These are phyloP conservation scores for Muraenolepis orangiensis DNA, from an alignment of 2,797 vertebrate species.

Conservation along the genomic window DNA sequence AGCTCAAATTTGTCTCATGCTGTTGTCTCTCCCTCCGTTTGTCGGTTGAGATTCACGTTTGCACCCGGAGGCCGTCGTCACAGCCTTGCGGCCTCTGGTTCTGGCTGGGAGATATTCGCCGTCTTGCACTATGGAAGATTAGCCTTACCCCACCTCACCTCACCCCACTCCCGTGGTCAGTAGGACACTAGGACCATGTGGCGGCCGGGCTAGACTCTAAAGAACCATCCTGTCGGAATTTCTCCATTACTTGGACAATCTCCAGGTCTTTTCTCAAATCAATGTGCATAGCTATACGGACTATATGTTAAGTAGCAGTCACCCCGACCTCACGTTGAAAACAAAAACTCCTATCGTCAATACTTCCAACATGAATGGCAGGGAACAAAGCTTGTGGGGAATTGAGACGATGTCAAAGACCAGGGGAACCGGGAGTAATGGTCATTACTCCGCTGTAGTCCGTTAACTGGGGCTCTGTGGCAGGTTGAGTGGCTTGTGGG, in stretches of 20 bases:
- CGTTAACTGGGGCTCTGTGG: conserved; percentile 46
- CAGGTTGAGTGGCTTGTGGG: conserved; percentile 61
- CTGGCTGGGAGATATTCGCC: conserved; percentile 45
- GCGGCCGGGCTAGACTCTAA: not conserved
- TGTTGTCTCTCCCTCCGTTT: conserved; percentile 36
- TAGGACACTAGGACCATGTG: not conserved
- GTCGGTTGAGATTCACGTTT: conserved; percentile 40
- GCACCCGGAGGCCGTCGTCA: conserved; percentile 26
- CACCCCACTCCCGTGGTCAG: conserved; percentile 41
- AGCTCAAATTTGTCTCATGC: conserved; percentile 35
- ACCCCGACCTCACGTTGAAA: not conserved
- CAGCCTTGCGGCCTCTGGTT: conserved; percentile 39
- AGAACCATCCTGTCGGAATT: not conserved
- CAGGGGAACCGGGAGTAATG: conserved; percentile 3
- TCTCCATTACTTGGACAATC: not conserved
- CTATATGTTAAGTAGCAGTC: not conserved
- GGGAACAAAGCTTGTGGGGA: not conserved
- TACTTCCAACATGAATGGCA: not conserved
- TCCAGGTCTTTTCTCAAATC: not conserved
- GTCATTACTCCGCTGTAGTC: conserved; percentile 8
- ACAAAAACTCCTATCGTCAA: not conserved
- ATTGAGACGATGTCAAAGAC: not conserved
- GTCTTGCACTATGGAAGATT: conserved; percentile 40
- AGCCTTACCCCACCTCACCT: conserved; percentile 48
- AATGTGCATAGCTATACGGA: not conserved